Evolutionary conservation across 2,113 vertebrate species (phyloP), one percentile per base, ranked within the genome.

Genomic region (Urocitellus parryii): DNA sequence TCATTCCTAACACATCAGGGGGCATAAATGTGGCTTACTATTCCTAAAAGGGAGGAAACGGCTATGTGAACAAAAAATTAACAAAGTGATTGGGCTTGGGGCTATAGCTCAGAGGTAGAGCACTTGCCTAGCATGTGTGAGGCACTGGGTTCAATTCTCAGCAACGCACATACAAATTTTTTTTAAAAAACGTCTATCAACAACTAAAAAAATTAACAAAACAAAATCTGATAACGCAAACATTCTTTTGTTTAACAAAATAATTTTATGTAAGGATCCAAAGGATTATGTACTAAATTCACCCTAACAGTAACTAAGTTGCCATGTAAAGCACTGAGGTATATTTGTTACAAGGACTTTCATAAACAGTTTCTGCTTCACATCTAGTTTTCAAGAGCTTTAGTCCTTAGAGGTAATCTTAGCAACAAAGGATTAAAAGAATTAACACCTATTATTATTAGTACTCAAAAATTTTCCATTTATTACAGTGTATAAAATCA

Each of bases 211-310:
- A 37, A 63, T 34, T 32, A 80, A 77, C 37, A 42, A 81, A 78
- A 53, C 72, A 82, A 90, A 86, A 86, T 61, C 48, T 88, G 17
- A 29, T 27, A 22, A 81, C 1, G 39, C 14, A 74, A 86, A 74
- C 51, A 10, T 39, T 90, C 16, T 93, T 88, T 20, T 16, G 12
- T 32, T 93, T 25, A 92, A 77, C 1, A 73, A 91, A 70, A 61
- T 90, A 80, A 84, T 53, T 88, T 88, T 63, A 96, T 2, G 37
- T 51, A 91, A 85, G 24, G 16, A 77, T 80, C 42, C 61, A 89
- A 96, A 89, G 14, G 3, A 67, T 83, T 63, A 85, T 42, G 9
- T 14, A 8, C 72, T 89, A 89, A 81, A 78, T 74, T 77, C 37
- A 93, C 58, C 22, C 20, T 81, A 81, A 93, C 32, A 74, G n/a